Percentiles rank a stretch among this genome's conserved stretches.
Conservation (phyloP, 35 echinoderm and acorn worm genomes). For the Stichopus chloronotus region DNA sequence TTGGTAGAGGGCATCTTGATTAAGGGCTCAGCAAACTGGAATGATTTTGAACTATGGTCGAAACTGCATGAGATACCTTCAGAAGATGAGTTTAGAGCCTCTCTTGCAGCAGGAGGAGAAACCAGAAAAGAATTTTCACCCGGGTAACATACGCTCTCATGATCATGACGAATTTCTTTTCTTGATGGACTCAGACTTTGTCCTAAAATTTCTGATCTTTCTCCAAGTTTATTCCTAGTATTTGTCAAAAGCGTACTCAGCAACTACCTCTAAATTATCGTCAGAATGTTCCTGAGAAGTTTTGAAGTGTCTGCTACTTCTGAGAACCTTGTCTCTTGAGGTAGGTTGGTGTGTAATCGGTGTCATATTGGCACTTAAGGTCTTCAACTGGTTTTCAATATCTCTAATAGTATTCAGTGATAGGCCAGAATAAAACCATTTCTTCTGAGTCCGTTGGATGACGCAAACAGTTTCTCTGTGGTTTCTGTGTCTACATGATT, state of each 20-base stretch:
- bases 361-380: background rate
- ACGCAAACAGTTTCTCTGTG: no score
- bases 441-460: background rate
- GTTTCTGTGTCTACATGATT: no score
- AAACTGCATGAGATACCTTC: background rate
- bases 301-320: slow-evolving; percentile 14
- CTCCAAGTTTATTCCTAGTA: background rate
- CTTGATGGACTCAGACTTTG: background rate
- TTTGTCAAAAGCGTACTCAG: background rate
- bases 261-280: background rate
- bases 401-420: background rate
- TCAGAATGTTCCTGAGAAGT: background rate
- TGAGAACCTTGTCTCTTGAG: background rate
- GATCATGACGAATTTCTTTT: background rate
- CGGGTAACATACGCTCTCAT: background rate
- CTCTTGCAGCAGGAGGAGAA: background rate
- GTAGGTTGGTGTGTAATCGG: background rate
- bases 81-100: background rate
- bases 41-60: background rate
- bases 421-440: background rate
- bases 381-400: background rate
- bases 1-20: background rate
- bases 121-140: background rate
- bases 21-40: background rate
- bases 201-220: background rate